Evolutionary conservation across 2,888 invertebrate species (phyloP), one percentile per base, ranked within the genome.

Genomic region (Parnassius orleans): DNA sequence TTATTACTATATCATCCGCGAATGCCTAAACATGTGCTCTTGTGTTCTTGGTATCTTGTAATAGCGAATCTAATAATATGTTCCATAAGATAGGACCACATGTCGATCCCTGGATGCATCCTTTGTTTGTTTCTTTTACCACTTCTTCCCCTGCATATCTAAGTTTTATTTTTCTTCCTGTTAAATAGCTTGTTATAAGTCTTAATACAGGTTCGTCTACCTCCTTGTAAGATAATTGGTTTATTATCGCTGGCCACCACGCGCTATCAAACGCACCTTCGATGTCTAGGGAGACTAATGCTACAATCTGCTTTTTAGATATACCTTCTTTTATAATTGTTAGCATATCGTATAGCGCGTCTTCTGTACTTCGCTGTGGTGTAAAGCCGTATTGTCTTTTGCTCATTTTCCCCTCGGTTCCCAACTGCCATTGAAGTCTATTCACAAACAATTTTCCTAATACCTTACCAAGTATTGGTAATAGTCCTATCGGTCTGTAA

Each of bases 1-100:
- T 48, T 0, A 69, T 15, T 0, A 71, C n/a, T 0, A 72, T 52
- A 14, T 73, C 69, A 42, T 71, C 71, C 0, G 70, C 70, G 33
- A 69, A 73, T 0, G 70, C 72, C 33, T 72, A 69, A 5, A 61
- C 53, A 19, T 66, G 63, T 0, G 46, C 52, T 2, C 50, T 55
- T 0, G 12, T 10, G 0, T 12, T n/a, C 0, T 64, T 53, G 0
- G 61, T 5, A 2, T 9, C 14, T 15, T 19, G 44, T 11, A 54
- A 11, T 2, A 54, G 11, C 0, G 57, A 33, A 47, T 57, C 48
- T 3, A 57, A 33, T n/a, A 24, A 47, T n/a, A 57, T 14, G 33
- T 57, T 57, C 57, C 57, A 57, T 11, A 57, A 15, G 10, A 57
- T 12, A 10, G 57, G 57, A 11, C 57, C 47, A 24, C 57, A 57